Evolutionary conservation across 2,797 vertebrate genomes (phyloP).

Genomic region (Anableps anableps): DNA sequence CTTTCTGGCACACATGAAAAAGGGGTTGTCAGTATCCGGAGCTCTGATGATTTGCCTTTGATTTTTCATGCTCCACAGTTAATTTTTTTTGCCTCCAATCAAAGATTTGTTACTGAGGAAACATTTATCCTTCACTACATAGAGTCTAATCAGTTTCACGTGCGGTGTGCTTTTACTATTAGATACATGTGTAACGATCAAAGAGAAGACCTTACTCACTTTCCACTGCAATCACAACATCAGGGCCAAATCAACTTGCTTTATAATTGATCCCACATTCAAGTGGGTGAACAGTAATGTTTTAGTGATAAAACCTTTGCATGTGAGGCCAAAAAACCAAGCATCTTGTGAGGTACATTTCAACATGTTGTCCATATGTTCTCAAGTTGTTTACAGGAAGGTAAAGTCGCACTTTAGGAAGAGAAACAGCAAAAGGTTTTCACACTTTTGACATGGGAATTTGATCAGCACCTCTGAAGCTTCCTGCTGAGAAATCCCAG

Average conservation of each 20-base stretch:
- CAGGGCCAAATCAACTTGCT: conserved; percentile 30
- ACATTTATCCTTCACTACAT: conserved; percentile 19
- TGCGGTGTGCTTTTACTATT: conserved; percentile 38
- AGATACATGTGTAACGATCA: conserved; percentile 53
- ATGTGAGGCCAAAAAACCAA: conserved; percentile 10
- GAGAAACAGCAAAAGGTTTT: conserved; percentile 44
- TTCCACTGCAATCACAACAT: conserved; percentile 45
- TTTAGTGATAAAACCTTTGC: conserved; percentile 27
- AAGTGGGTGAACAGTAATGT: conserved; percentile 27
- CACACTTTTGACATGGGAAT: conserved; percentile 38
- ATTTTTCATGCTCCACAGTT: conserved; percentile 35
- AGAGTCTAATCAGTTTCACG: conserved; percentile 30
- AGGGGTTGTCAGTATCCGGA: conserved; percentile 9
- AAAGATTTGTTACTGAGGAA: conserved; percentile 38
- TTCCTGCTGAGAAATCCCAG: conserved; percentile 60
- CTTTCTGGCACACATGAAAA: conserved; percentile 23
- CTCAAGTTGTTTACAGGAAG: conserved; percentile 40
- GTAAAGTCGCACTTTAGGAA: conserved; percentile 38
- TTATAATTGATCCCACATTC: conserved; percentile 57
- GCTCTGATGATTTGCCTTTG: conserved; percentile 24
- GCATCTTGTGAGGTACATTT: conserved; percentile 44
- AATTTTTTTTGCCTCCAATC: conserved; percentile 30
- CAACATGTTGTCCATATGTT: conserved; percentile 62
- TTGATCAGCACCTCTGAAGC: conserved; percentile 37
- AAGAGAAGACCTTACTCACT: conserved; percentile 32